Evolutionary conservation across 1,140 invertebrate species (phyloP).

Genomic region (Papilio dardanus): DNA sequence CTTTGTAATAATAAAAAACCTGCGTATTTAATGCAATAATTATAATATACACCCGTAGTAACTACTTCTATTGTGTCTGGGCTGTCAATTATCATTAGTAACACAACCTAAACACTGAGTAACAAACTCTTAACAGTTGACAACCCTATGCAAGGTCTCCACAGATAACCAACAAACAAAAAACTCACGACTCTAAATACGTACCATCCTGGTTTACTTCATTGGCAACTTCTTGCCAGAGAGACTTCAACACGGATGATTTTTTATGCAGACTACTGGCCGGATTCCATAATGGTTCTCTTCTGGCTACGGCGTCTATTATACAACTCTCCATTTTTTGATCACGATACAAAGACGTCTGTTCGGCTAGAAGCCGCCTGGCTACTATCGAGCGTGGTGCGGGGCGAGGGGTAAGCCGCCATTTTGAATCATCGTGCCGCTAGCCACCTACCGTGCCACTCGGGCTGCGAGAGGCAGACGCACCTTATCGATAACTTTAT

Average conservation of each 20-base stretch:
- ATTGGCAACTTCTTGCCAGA: slow-evolving; percentile 43
- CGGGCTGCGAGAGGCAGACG: neutral
- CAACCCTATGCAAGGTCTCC: neutral
- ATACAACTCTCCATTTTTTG: slow-evolving; percentile 16
- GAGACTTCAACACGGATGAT: slow-evolving; percentile 34
- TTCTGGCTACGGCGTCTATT: slow-evolving; percentile 20
- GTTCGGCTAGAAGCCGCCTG: slow-evolving; percentile 11
- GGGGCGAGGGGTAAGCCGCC: slow-evolving; percentile 6
- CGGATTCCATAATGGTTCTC: slow-evolving; percentile 41
- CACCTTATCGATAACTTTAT: slow-evolving; percentile 12
- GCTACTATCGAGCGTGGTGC: slow-evolving; percentile 31
- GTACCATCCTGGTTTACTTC: slow-evolving; percentile 42
- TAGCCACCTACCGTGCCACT: slow-evolving; percentile 12
- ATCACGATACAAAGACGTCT: slow-evolving; percentile 17
- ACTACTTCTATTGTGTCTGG: neutral
- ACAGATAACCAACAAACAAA: neutral
- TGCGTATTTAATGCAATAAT: neutral
- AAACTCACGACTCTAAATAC: slow-evolving; percentile 28
- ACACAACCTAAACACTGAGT: neutral
- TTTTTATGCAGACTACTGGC: slow-evolving; percentile 41
- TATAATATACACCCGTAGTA: neutral
- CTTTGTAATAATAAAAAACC: neutral
- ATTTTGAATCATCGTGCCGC: slow-evolving; percentile 33
- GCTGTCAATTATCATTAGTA: neutral
- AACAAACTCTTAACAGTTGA: neutral